Evolutionary conservation across 2,888 invertebrate genomes (phyloP).

Genomic region (Lamellibrachia columna): DNA sequence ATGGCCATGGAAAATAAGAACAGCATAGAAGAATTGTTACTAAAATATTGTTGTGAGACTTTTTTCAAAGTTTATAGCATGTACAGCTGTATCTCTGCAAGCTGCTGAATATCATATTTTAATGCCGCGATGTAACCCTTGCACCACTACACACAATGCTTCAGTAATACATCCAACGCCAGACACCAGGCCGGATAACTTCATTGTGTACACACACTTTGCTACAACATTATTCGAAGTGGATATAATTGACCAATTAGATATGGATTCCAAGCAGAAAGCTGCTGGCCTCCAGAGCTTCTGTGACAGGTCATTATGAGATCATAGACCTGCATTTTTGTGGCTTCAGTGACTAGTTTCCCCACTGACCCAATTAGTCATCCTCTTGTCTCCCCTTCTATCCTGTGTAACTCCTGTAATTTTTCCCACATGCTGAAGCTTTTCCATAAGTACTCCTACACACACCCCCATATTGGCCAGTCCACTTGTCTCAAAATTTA

Average conservation of each 20-base stretch:
- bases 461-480: not conserved
- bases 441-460: not conserved
- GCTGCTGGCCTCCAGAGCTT: not conserved
- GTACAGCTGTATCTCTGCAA: too few relatives aligned
- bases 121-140: not conserved
- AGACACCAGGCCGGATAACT: not conserved
- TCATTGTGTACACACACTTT: not conserved
- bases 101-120: too few relatives aligned
- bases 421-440: not conserved
- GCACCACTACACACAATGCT: not conserved
- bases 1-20: too few relatives aligned
- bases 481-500: too few relatives aligned
- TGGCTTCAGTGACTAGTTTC: not conserved
- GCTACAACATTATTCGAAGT: not conserved
- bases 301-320: not conserved
- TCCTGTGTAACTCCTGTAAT: not conserved
- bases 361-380: not conserved
- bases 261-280: not conserved
- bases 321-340: not conserved
- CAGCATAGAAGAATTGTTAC: too few relatives aligned
- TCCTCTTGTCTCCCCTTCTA: not conserved
- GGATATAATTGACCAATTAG: conserved; percentile 12
- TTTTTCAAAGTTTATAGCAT: too few relatives aligned
- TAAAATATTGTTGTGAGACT: too few relatives aligned
- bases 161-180: not conserved